Conservation (phyloP, 2,888 invertebrate species). For the Opisthograptis luteolata region DNA sequence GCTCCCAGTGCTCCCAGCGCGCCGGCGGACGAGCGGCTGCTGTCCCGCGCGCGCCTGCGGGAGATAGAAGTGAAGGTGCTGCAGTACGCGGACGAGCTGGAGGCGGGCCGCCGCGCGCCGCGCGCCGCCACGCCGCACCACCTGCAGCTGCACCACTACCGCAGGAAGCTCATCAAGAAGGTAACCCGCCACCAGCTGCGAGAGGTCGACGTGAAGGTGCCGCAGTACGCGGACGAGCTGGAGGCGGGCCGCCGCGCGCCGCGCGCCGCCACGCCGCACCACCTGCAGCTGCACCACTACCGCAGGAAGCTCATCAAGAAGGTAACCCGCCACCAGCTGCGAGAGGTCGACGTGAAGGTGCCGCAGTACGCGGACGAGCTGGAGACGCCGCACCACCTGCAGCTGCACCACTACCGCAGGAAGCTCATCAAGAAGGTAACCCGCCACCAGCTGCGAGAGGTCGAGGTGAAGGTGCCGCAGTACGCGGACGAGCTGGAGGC, state of each 20-base stretch:
- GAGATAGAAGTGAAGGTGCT: slow-evolving; percentile 98
- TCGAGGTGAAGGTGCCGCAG: neutral
- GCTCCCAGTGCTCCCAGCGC: neutral
- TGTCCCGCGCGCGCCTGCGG: slow-evolving; percentile 89
- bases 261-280: slow-evolving; percentile 80
- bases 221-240: slow-evolving; percentile 60
- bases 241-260: too few species aligned
- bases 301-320: slow-evolving; percentile 94
- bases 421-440: slow-evolving; percentile 95
- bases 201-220: neutral
- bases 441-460: slow-evolving; percentile 15
- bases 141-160: slow-evolving; percentile 93
- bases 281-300: slow-evolving; percentile 93
- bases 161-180: slow-evolving; percentile 94
- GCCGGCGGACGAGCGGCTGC: slow-evolving; percentile 62
- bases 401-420: slow-evolving; percentile 95
- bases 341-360: neutral
- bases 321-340: slow-evolving; percentile 81
- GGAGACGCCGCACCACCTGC: slow-evolving; percentile 79
- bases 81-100: slow-evolving; percentile 98
- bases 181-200: slow-evolving; percentile 78
- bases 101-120: slow-evolving; percentile 90
- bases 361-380: slow-evolving; percentile 60
- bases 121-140: slow-evolving; percentile 87
- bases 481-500: slow-evolving; percentile 58